These are phyloP conservation scores for Chrysolina oricalcia DNA, from an alignment of 2,888 invertebrate genomes.

Conservation along the genomic window DNA sequence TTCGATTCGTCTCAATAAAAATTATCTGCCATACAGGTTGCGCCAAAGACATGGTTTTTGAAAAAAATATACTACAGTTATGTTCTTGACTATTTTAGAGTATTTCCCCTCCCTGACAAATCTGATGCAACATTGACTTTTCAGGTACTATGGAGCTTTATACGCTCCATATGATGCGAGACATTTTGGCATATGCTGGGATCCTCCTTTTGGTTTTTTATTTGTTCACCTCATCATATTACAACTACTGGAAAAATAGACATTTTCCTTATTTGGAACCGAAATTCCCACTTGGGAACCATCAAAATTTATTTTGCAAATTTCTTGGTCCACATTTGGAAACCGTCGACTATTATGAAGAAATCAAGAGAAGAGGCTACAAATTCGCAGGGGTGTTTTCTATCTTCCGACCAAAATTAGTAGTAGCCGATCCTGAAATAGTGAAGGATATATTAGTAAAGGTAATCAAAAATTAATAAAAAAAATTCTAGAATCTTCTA, in stretches of 20 bases:
- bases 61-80: too few species aligned
- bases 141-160: not conserved
- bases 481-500: too few species aligned
- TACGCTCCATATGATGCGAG: not conserved
- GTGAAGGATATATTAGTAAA: slow-evolving; percentile 56
- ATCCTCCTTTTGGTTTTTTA: not conserved
- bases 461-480: slow-evolving; percentile 35
- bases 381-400: slow-evolving; percentile 45
- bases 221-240: slow-evolving; percentile 39
- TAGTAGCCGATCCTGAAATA: slow-evolving; percentile 56
- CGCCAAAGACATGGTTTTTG: too few species aligned
- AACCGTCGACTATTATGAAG: slow-evolving; percentile 45
- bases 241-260: slow-evolving; percentile 57
- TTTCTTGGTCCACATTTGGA: slow-evolving; percentile 41
- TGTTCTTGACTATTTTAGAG: too few species aligned
- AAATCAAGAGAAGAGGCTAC: slow-evolving; percentile 38
- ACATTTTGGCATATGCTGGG: not conserved
- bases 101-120: too few species aligned
- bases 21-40: too few species aligned
- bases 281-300: slow-evolving; percentile 60
- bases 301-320: slow-evolving; percentile 40
- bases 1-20: too few species aligned
- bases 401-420: slow-evolving; percentile 46
- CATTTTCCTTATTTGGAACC: slow-evolving; percentile 56
- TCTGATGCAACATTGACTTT: not conserved